Percentiles rank a stretch among this genome's conserved stretches.
These are phyloP conservation scores for Dreissena polymorpha DNA, from an alignment of 1,140 invertebrate species.

Conservation along the genomic window DNA sequence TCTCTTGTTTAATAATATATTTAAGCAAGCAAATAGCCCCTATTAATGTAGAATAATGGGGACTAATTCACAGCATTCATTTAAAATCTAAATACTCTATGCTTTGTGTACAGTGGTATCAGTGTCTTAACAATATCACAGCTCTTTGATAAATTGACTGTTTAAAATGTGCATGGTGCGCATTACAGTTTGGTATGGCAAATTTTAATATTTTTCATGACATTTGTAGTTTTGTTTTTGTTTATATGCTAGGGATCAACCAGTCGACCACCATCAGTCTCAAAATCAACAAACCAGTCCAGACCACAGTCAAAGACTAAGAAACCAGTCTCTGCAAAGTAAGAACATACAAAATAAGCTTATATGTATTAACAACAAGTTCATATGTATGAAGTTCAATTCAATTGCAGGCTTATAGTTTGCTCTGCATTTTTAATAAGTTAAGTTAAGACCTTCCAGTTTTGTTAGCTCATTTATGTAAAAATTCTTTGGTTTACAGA, in stretches of 20 bases:
- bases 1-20: no score
- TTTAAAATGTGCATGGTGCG: background rate
- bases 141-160: background rate
- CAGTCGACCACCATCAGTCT: conserved; percentile 32
- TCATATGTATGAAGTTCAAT: background rate
- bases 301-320: conserved; percentile 62
- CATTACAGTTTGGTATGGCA: background rate
- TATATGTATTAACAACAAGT: background rate
- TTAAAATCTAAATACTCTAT: no score
- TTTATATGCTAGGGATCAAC: conserved; percentile 21
- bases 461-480: background rate
- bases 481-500: background rate
- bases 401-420: background rate
- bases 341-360: conserved; percentile 6
- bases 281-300: conserved; percentile 61
- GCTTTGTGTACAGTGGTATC: no score
- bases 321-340: conserved; percentile 63
- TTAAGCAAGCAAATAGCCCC: no score
- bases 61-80: no score
- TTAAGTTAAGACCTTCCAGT: background rate
- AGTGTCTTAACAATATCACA: background rate
- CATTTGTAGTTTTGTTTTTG: background rate
- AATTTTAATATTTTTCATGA: background rate
- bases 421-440: background rate
- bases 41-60: no score